Base-by-base conservation (phyloP, 92 coral and sea anemone genomes). In the Porites evermanni region DNA sequence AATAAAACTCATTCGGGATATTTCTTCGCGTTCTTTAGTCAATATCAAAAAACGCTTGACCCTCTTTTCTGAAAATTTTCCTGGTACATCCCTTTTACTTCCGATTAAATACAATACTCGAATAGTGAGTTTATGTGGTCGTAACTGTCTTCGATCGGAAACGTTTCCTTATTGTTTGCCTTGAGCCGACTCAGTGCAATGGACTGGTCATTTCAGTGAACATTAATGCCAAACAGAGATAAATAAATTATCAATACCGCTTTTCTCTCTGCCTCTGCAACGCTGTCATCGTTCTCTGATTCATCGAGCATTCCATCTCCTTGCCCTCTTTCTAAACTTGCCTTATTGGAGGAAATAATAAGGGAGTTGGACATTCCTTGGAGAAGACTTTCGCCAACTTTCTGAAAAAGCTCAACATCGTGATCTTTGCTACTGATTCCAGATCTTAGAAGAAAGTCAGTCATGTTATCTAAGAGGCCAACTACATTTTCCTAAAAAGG, bases 311-410 rank as follows among this genome's bases (percentile, higher is more conserved):
- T 13, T 7, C 4, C 54, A 8, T 54, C 59, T 50, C 51, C 50
- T 20, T 63, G 24, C 50, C 7, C 50, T n/a, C 2, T 24, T 2
- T 7, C 23, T 0, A 9, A 51, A 63, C 24, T 20, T 21, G 98
- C 95, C 14, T 79, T 92, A 66, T 84, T 53, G 17, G 94, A 79
- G n/a, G 95, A 86, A 20, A 86, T 89, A 44, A 85, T 70, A 70
- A 94, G 84, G 12, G 93, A 65, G 26, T 75, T 85, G 67, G 83
- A 76, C 64, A 85, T 66, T 11, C 88, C 88, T 12, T 75, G 83
- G 52, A 85, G 74, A 17, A 85, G 81, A 50, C 53, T 85, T 1
- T 56, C 83, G 18, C 82, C 88, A 4, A 76, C 17, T 21, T 85
- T 53, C 66, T 77, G 88, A 67, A 77, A 56, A 44, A 85, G 29